Conservation (phyloP, 2,113 vertebrate species). For the Campylomormyrus numenius region DNA sequence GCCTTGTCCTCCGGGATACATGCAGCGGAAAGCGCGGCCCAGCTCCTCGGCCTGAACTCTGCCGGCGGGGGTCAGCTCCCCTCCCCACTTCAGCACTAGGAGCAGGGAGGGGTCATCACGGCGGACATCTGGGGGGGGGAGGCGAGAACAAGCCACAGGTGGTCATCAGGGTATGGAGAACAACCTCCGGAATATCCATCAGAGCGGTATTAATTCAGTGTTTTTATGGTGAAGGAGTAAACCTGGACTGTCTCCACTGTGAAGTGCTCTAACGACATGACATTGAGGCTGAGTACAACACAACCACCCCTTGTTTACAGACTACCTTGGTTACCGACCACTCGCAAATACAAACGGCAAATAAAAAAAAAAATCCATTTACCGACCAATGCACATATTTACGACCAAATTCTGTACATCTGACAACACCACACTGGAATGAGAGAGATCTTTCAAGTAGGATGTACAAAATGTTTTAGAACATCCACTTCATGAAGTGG, state of each 20-base stretch:
- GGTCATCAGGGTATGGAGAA: background rate
- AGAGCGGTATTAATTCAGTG: background rate
- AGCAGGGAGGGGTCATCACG: constrained; percentile 78
- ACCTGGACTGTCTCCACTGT: background rate
- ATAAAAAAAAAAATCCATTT: background rate
- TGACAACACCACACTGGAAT: background rate
- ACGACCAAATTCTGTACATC: background rate
- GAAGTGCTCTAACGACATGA: background rate
- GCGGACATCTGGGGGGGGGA: constrained; percentile 59
- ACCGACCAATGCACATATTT: background rate
- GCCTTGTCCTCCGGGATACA: constrained; percentile 91
- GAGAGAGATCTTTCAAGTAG: background rate
- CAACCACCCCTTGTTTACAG: background rate
- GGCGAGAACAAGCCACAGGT: constrained; percentile 22
- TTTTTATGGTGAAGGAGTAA: background rate
- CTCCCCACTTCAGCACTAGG: constrained; percentile 83
- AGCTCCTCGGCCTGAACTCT: constrained; percentile 83
- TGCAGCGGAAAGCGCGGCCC: constrained; percentile 81
- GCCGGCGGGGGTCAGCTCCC: constrained; percentile 81
- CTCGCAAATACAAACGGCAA: no score
- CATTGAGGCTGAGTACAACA: no score
- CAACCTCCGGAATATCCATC: background rate
- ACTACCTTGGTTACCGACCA: no score
- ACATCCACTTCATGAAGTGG: background rate
- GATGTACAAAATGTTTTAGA: background rate